phyloP scores from a whole-genome alignment of 2,888 invertebrate genomes.

The Tachina lurida region DNA sequence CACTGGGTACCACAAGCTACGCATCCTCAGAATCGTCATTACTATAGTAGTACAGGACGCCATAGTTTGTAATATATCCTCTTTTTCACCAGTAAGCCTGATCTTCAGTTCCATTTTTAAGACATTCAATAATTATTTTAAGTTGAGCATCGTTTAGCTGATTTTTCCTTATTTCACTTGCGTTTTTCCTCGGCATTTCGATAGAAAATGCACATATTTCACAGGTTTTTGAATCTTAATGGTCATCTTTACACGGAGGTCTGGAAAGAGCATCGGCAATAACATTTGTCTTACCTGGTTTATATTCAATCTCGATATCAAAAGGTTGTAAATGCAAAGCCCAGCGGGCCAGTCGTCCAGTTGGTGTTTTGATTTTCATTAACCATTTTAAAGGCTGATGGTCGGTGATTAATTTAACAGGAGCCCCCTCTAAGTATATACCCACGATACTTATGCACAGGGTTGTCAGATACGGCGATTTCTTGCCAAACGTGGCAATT shows the following conservation, averaged over 20 bases:
- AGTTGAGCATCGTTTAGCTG: conserved; percentile 46
- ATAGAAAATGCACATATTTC: conserved; percentile 38
- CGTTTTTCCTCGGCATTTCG: conserved; percentile 34
- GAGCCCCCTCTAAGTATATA: conserved; percentile 80
- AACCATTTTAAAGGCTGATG: conserved; percentile 78
- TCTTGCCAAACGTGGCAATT: too few relatives aligned
- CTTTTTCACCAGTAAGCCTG: conserved; percentile 49
- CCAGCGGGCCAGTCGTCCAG: conserved; percentile 82
- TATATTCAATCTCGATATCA: conserved; percentile 80
- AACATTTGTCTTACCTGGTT: conserved; percentile 78
- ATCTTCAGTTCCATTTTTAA: conserved; percentile 44
- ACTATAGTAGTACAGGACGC: conserved; percentile 49
- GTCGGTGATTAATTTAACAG: conserved; percentile 77
- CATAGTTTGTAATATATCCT: conserved; percentile 44
- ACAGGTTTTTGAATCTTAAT: not conserved
- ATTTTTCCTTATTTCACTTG: conserved; percentile 23
- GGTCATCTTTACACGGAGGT: conserved; percentile 39
- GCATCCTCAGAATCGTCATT: conserved; percentile 57
- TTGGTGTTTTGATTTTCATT: conserved; percentile 79
- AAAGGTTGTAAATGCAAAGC: conserved; percentile 80
- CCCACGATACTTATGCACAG: conserved; percentile 72
- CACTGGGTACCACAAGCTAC: conserved; percentile 38
- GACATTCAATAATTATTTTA: conserved; percentile 36
- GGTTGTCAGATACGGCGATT: too few relatives aligned
- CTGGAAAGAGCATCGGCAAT: conserved; percentile 70